Percentiles rank a stretch among this genome's conserved stretches.
phyloP scores from a whole-genome alignment of 2,113 vertebrate species.

The Sander lucioperca region DNA sequence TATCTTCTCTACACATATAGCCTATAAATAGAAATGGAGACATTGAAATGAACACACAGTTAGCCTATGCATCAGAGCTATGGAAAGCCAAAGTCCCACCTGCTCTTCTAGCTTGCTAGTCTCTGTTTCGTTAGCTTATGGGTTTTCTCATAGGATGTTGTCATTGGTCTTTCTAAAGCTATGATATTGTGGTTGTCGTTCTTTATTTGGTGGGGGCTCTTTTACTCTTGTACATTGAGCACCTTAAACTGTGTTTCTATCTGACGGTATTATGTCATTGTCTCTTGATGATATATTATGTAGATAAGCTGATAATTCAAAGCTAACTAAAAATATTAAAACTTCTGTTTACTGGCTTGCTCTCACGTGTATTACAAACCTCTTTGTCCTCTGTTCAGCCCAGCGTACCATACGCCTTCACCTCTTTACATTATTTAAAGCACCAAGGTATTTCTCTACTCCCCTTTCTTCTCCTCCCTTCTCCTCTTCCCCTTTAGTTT shows the following conservation, averaged over 20 bases:
- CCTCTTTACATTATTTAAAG: slow-evolving; percentile 72
- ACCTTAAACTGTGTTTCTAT: not conserved
- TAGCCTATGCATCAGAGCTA: not conserved
- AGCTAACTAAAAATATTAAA: not conserved
- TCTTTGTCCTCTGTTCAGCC: slow-evolving; percentile 56
- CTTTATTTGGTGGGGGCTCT: not conserved
- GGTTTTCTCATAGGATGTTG: not conserved
- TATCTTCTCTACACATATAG: not conserved
- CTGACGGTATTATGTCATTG: not conserved
- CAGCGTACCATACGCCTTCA: slow-evolving; percentile 27
- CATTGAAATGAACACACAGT: not conserved
- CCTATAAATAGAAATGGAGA: not conserved
- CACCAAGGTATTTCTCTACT: slow-evolving; percentile 32
- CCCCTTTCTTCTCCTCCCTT: slow-evolving; percentile 13
- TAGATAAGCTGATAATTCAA: slow-evolving; percentile 1
- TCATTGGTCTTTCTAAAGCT: not conserved
- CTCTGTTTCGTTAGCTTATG: not conserved
- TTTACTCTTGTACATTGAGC: not conserved
- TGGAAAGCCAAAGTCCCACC: not conserved
- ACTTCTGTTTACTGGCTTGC: not conserved
- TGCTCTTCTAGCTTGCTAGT: not conserved
- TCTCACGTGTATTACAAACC: not conserved
- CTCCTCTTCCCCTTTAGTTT: slow-evolving; percentile 8
- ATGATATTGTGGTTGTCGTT: not conserved
- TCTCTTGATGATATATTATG: not conserved